Base-by-base conservation (phyloP, 2,888 invertebrate genomes). In the Pollenia griseotomentosa region DNA sequence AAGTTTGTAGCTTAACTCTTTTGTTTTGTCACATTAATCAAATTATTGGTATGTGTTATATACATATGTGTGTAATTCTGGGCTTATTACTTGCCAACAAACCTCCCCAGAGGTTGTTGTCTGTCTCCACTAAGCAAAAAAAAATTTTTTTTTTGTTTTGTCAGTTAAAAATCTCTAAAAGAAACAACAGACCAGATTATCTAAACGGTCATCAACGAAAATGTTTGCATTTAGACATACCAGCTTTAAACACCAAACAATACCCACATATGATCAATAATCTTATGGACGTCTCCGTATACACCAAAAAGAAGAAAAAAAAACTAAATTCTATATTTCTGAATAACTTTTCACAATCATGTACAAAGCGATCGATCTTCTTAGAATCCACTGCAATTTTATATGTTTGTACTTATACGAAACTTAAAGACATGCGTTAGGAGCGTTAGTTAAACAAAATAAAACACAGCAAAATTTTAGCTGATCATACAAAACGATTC, bases 401-500 rank as follows among this genome's bases (percentile, higher is more conserved):
- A 70, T 57, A 10, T 46, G 59, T 61, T 11, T n/a, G 10, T 44
- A 19, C 11, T 14, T 48, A 48, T 61, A 51, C 12, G 9, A 48
- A 42, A 59, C 33, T 14, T 5, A 73, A 66, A 70, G 73, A 74
- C 51, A 82, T 84, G 84, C 84, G 87, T 84, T 84, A 87, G 84
- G 82, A 84, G 81, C 87, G 87, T 87, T 87, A 87, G 87, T 77
- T 59, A 77, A 83, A 81, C 82, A 16, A n/a, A 12, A 23, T 33
- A 70, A 42, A 48, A 12, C 61, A 70, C 65, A 66, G 61, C 51
- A 74, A 74, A 65, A 40, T 57, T 81, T 46, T 71, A 55, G 61
- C 71, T 80, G 84, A 87, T 81, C 84, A 82, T 63, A 87, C 84
- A 84, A 87, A 84, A 84, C 84, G 73, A 87, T 87, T 87, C 87